Percentiles rank a stretch among this genome's conserved stretches.
phyloP scores from a whole-genome alignment of 2,888 invertebrate species.

The Acrobeloides nanus region DNA sequence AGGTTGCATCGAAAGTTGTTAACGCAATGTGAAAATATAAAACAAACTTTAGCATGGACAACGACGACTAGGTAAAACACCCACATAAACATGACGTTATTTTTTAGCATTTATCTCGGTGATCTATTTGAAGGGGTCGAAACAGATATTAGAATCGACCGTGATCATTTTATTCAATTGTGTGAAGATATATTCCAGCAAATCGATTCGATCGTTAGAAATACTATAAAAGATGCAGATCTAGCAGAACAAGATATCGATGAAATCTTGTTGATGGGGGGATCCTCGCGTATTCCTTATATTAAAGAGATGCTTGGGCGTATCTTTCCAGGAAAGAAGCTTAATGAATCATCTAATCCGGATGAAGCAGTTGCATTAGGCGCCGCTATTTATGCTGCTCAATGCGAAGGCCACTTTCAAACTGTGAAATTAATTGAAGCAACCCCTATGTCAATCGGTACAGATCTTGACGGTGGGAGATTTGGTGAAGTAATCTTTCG shows the following conservation, averaged over 20 bases:
- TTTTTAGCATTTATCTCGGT: conserved; percentile 1
- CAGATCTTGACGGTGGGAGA: too few relatives aligned
- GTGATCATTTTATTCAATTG: not conserved
- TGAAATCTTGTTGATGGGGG: conserved; percentile 3
- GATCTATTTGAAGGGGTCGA: conserved; percentile 2
- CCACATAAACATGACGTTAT: not conserved
- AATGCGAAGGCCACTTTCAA: too few relatives aligned
- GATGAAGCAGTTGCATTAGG: conserved; percentile 4
- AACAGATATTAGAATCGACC: not conserved
- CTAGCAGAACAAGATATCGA: not conserved
- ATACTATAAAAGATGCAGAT: not conserved
- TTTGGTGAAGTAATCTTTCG: too few relatives aligned
- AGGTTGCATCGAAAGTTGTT: too few relatives aligned
- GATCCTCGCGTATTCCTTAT: conserved; percentile 1
- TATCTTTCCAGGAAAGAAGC: conserved; percentile 2
- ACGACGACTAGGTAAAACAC: too few relatives aligned
- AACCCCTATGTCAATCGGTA: too few relatives aligned
- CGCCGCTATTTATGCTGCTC: conserved; percentile 4
- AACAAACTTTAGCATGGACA: too few relatives aligned
- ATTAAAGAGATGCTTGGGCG: not conserved
- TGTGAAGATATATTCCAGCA: too few relatives aligned
- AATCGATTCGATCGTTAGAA: not conserved
- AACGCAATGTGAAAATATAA: too few relatives aligned
- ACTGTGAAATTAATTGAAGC: too few relatives aligned
- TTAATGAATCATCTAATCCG: not conserved